Percentiles rank a stretch among this genome's conserved stretches.
phyloP scores from a whole-genome alignment of 2,888 invertebrate species.

The Elegia similella region DNA sequence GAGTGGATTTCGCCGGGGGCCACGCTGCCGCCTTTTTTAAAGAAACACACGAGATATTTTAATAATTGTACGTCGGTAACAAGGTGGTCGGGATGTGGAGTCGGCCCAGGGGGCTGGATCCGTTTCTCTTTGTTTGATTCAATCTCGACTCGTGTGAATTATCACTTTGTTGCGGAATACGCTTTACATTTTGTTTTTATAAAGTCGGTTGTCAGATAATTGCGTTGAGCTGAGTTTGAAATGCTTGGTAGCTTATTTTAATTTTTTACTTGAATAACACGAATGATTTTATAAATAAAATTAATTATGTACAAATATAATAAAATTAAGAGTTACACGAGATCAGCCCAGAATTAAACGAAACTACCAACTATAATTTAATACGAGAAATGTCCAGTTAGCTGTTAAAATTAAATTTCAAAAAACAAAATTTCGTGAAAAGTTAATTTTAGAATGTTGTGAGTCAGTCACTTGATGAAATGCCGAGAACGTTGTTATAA shows the following conservation, averaged over 20 bases:
- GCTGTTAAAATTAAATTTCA: not conserved
- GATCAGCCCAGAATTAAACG: too few species aligned
- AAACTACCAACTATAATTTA: too few species aligned
- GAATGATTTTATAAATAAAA: too few species aligned
- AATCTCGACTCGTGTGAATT: slow-evolving; percentile 2
- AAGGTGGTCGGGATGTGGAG: not conserved
- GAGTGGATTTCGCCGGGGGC: slow-evolving; percentile 22
- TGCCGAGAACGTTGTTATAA: slow-evolving; percentile 7
- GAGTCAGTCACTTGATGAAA: not conserved
- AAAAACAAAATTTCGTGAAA: not conserved
- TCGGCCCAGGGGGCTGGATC: not conserved
- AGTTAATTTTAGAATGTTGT: slow-evolving; percentile 1
- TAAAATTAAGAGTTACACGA: too few species aligned
- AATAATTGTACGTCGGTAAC: slow-evolving; percentile 17
- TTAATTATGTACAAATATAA: too few species aligned
- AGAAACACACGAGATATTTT: slow-evolving; percentile 22
- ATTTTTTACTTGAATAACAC: too few species aligned
- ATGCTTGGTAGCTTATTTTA: too few species aligned
- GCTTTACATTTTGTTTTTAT: not conserved
- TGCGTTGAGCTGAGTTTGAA: too few species aligned
- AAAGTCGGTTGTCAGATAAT: too few species aligned
- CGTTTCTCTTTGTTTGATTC: slow-evolving; percentile 8
- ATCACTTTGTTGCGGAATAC: not conserved
- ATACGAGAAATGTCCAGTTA: too few species aligned
- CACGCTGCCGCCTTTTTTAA: slow-evolving; percentile 18